Base-by-base conservation (phyloP, 2,797 vertebrate genomes). In the Malacoraja senta region DNA sequence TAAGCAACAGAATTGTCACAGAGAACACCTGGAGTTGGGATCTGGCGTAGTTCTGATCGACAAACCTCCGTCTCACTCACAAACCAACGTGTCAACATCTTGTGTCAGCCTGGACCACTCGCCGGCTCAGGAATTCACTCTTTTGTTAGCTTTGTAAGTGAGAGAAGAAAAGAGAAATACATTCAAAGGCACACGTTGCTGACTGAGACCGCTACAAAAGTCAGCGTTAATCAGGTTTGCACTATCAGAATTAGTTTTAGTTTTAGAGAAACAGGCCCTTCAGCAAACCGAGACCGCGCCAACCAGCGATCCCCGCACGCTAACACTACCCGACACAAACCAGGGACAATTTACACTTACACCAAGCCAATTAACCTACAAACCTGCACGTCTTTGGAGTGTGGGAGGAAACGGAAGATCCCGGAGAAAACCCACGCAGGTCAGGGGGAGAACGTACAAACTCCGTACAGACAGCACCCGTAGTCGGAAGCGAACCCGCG, bases 11-110 rank as follows among this genome's bases (percentile, higher is more conserved):
- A 74, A 24, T 76, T 29, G 68, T 91, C 24, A 53, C 6, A 15
- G 8, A 44, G 90, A 76, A 38, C 90, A 92, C 90, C 90, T 92
- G 90, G 71, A 15, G 24, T 44, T 76, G 90, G 65, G 53, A 92
- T 58, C 38, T 92, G 38, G 71, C 35, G 24, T 2, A 0, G 68
- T 29, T 91, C 65, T 71, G 88, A 72, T 29, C 38, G 19, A 76
- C 44, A 92, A 74, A 44, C 44, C 68, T 76, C n/a, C 35, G 35
- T 29, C 90, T 76, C 26, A 58, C 29, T 58, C 72, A 53, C 74
- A 68, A 92, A 13, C 38, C 71, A 44, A 53, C 8, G 44, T 74
- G 44, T 72, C 35, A 92, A 92, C 44, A 53, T 68, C 35, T 88
- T 88, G 24, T 84, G 53, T n/a, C 81, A 61, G 26, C 81, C 81